These are phyloP conservation scores for Psettodes erumei DNA, from an alignment of 2,113 vertebrate species.

Conservation along the genomic window DNA sequence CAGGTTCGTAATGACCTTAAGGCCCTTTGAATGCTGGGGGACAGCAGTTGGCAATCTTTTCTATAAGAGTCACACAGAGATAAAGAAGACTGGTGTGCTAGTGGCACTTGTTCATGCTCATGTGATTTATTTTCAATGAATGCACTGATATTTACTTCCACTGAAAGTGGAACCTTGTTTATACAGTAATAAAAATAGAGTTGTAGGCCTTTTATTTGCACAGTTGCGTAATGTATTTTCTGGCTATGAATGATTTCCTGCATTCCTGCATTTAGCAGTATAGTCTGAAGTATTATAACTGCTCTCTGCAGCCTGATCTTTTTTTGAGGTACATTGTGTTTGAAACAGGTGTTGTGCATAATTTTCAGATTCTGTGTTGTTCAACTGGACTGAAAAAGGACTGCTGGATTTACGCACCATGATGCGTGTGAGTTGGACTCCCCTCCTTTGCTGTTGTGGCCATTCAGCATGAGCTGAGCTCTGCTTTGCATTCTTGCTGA, in stretches of 20 bases:
- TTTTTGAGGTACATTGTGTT: not conserved
- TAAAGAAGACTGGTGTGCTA: not conserved
- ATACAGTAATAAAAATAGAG: not conserved
- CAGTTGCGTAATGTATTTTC: not conserved
- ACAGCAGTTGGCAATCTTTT: constrained; percentile 31
- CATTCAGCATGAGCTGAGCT: too few species aligned
- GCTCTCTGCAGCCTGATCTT: not conserved
- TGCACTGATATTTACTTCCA: not conserved
- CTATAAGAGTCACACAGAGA: not conserved
- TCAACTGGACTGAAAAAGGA: not conserved
- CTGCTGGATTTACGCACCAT: not conserved
- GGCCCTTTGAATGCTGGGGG: not conserved
- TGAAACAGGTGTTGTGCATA: not conserved
- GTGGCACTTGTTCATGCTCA: not conserved
- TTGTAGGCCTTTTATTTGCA: not conserved
- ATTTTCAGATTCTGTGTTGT: not conserved
- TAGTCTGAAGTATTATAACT: not conserved
- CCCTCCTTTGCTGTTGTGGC: not conserved
- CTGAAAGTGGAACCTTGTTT: not conserved
- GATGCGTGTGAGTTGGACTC: too few species aligned
- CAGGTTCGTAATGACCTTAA: not conserved
- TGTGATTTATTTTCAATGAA: not conserved
- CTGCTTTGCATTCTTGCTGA: not conserved
- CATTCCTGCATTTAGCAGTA: too few species aligned
- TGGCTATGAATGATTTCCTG: not conserved